These are phyloP conservation scores for Mya arenaria DNA, from an alignment of 1,140 invertebrate genomes.

Conservation along the genomic window DNA sequence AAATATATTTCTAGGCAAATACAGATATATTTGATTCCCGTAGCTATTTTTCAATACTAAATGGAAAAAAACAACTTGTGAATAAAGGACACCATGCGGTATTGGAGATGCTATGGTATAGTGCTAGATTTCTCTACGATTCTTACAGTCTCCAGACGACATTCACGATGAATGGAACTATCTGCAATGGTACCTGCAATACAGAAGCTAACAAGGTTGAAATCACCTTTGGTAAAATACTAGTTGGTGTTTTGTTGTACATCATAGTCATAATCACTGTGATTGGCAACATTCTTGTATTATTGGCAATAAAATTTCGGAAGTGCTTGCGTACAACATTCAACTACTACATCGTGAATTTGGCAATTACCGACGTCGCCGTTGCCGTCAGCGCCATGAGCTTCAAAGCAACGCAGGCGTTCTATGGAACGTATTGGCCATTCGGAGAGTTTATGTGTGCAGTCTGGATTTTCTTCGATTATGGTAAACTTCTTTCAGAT, in stretches of 20 bases:
- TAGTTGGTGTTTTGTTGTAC: constrained; percentile 62
- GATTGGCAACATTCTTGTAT: constrained; percentile 68
- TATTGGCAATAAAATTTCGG: constrained; percentile 67
- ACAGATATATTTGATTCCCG: no score
- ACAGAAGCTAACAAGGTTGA: no score
- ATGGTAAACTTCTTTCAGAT: constrained; percentile 69
- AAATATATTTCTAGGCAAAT: no score
- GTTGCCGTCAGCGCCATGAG: constrained; percentile 73
- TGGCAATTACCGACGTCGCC: constrained; percentile 72
- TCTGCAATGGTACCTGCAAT: no score
- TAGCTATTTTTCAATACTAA: no score
- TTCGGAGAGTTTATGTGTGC: constrained; percentile 76
- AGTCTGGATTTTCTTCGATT: constrained; percentile 75
- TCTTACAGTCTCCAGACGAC: no score
- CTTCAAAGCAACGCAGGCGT: constrained; percentile 70
- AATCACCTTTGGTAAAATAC: constrained; percentile 45
- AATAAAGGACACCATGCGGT: no score
- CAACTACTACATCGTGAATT: constrained; percentile 75
- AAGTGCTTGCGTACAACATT: constrained; percentile 72
- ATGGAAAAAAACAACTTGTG: no score
- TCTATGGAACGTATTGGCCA: constrained; percentile 74
- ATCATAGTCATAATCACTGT: constrained; percentile 64
- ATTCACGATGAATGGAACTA: no score
- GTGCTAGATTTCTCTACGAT: no score
- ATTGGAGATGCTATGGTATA: no score